Conservation (phyloP, 1,140 invertebrate species). For the Saccostrea glomerata region DNA sequence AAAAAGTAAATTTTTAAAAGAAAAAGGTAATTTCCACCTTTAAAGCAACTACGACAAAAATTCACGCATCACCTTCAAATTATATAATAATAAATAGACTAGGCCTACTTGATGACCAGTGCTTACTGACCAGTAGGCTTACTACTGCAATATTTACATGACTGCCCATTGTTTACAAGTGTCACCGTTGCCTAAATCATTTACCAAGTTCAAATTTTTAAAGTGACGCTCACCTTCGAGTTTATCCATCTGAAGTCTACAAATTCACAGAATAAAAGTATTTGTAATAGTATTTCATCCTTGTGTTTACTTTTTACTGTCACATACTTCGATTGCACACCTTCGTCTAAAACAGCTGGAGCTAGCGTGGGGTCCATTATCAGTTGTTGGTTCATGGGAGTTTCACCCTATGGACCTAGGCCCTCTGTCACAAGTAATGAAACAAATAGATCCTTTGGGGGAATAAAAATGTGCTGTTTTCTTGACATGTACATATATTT, state of each 20-base stretch:
- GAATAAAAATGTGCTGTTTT: neutral
- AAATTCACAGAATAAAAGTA: neutral
- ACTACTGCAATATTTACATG: neutral
- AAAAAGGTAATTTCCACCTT: too few relatives aligned
- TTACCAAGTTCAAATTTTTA: neutral
- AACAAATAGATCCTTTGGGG: neutral
- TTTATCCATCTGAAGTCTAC: slow-evolving; percentile 11
- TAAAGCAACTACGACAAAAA: too few relatives aligned
- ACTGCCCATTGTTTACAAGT: neutral
- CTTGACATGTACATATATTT: slow-evolving; percentile 2
- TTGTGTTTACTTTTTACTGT: slow-evolving; percentile 14
- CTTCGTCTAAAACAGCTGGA: slow-evolving; percentile 30
- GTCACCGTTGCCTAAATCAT: neutral
- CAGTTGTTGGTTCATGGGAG: neutral
- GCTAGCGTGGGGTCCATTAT: neutral
- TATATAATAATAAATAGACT: too few relatives aligned
- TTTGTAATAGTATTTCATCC: neutral
- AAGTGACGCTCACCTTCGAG: slow-evolving; percentile 9
- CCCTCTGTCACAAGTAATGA: neutral
- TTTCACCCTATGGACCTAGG: neutral
- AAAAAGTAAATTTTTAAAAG: too few relatives aligned
- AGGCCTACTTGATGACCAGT: too few relatives aligned
- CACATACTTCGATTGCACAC: slow-evolving; percentile 28
- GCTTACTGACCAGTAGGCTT: neutral
- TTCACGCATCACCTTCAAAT: too few relatives aligned